Evolutionary conservation across 2,888 invertebrate species (phyloP).

Genomic region (Drosophila subquinaria): DNA sequence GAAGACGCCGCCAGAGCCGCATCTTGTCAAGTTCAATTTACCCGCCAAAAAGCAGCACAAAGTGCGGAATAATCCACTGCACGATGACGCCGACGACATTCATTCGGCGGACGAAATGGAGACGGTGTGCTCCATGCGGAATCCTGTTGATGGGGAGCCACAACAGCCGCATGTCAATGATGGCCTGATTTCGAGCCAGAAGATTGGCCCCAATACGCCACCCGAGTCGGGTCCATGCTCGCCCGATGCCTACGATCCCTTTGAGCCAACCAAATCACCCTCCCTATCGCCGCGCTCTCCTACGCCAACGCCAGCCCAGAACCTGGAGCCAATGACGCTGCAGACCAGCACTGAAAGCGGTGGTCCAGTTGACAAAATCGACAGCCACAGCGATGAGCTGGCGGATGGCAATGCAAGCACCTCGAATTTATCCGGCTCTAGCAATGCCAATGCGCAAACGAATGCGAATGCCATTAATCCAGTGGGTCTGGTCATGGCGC

Average conservation of each 20-base stretch:
- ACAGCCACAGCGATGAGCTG: constrained; percentile 52
- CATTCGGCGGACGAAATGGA: constrained; percentile 72
- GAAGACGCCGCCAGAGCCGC: constrained; percentile 91
- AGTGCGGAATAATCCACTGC: constrained; percentile 89
- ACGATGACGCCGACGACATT: constrained; percentile 85
- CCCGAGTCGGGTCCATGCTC: constrained; percentile 90
- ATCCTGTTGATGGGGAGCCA: constrained; percentile 47
- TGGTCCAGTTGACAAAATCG: constrained; percentile 49
- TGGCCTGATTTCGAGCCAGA: constrained; percentile 80
- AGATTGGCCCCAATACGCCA: constrained; percentile 91
- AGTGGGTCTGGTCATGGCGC: constrained; percentile 88
- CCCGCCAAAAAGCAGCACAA: constrained; percentile 86
- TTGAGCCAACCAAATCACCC: constrained; percentile 94
- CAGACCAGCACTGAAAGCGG: constrained; percentile 11
- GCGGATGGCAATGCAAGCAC: constrained; percentile 27
- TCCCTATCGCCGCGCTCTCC: constrained; percentile 85
- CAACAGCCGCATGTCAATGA: constrained; percentile 58
- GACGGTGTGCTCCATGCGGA: constrained; percentile 59
- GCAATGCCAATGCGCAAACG: constrained; percentile 86
- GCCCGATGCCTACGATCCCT: constrained; percentile 95
- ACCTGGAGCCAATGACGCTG: constrained; percentile 59
- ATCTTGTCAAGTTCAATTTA: constrained; percentile 88
- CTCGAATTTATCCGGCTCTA: constrained; percentile 46
- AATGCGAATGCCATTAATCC: constrained; percentile 86
- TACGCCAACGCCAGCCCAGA: constrained; percentile 78